Evolutionary conservation across 1,140 invertebrate genomes (phyloP).

Genomic region (Elymnias hypermnestra): DNA sequence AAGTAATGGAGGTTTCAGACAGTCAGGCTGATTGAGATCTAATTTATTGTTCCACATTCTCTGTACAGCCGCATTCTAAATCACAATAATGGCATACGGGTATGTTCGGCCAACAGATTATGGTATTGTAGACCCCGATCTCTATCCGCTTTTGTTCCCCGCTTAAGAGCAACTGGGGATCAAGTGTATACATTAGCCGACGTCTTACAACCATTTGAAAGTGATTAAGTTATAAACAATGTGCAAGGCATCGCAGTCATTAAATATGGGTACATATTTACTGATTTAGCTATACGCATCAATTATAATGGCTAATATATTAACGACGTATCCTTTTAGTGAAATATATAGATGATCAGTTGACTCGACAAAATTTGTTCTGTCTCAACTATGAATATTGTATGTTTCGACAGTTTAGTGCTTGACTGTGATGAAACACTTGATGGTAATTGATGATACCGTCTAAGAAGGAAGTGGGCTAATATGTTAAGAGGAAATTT

Average conservation of each 20-base stretch:
- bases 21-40: constrained; percentile 59
- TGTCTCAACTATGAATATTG: no score
- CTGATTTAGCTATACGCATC: not conserved
- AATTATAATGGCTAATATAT: not conserved
- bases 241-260: not conserved
- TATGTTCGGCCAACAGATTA: constrained; percentile 24
- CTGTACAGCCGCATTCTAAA: constrained; percentile 57
- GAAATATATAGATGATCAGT: no score
- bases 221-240: constrained; percentile 2
- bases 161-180: constrained; percentile 9
- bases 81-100: constrained; percentile 62
- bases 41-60: constrained; percentile 62
- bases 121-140: constrained; percentile 15
- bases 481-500: no score
- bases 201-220: constrained; percentile 4
- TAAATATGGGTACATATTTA: not conserved
- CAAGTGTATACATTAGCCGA: constrained; percentile 10
- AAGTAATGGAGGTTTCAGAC: no score
- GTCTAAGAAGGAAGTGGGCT: no score
- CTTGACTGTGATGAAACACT: no score
- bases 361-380: no score
- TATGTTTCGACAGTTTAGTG: no score
- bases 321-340: not conserved
- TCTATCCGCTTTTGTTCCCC: constrained; percentile 14
- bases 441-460: no score